phyloP scores from a whole-genome alignment of 2,113 vertebrate genomes.

The Noturus placidus region DNA sequence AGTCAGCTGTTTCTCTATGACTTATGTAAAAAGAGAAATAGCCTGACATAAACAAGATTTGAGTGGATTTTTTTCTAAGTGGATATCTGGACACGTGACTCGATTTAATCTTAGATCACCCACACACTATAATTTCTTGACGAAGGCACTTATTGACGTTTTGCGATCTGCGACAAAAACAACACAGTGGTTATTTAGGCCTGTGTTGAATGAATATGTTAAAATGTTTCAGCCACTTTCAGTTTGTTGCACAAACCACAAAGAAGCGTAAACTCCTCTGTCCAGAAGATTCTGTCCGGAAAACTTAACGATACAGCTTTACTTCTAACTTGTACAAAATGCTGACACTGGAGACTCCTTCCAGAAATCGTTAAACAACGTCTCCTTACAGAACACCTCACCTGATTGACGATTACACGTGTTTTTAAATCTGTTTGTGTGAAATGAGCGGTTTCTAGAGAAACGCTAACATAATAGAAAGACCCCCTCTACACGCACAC shows the following conservation, averaged over 20 bases:
- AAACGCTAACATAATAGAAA: not conserved
- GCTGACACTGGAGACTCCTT: not conserved
- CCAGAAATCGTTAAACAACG: not conserved
- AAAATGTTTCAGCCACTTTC: no score
- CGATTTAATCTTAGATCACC: not conserved
- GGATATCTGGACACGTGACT: not conserved
- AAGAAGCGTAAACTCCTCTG: not conserved
- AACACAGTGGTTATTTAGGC: no score
- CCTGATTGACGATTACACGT: not conserved
- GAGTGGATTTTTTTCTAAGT: not conserved
- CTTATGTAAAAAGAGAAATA: not conserved
- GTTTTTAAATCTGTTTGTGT: not conserved
- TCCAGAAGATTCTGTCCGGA: not conserved
- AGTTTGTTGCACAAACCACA: not conserved
- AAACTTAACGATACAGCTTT: not conserved
- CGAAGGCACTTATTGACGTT: not conserved
- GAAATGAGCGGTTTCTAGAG: not conserved
- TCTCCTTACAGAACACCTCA: not conserved
- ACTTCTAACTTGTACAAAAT: not conserved
- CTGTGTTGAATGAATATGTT: no score
- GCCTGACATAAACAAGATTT: not conserved
- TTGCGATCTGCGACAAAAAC: no score
- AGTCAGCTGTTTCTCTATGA: not conserved
- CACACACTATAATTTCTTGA: not conserved
- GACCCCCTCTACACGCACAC: slow-evolving; percentile 15